A percentile compares a stretch with the other conserved stretches of the same genome.
phyloP scores from a whole-genome alignment of 2,113 vertebrate genomes.

The Cromileptes altivelis region DNA sequence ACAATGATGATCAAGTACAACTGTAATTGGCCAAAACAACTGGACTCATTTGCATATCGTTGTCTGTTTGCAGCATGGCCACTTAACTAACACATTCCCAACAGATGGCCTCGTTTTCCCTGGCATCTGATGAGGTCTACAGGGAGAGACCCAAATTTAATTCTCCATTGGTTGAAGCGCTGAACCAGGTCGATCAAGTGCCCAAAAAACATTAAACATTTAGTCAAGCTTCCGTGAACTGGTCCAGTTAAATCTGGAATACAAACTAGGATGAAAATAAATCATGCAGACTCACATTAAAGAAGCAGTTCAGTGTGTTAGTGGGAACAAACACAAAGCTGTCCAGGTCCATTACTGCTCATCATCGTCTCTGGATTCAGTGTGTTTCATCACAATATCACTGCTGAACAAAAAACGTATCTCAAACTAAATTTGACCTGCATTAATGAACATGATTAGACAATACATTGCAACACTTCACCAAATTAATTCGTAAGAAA shows the following conservation, averaged over 20 bases:
- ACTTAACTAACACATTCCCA: constrained; percentile 43
- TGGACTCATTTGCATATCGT: constrained; percentile 22
- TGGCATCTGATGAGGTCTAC: constrained; percentile 58
- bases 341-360: not conserved
- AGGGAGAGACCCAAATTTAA: constrained; percentile 65
- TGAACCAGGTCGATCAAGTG: constrained; percentile 66
- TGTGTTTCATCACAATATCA: not conserved
- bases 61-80: constrained; percentile 20
- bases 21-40: constrained; percentile 21
- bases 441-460: not conserved
- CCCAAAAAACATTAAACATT: constrained; percentile 49
- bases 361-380: not conserved
- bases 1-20: not conserved
- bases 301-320: constrained; percentile 33
- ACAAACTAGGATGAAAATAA: constrained; percentile 19
- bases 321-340: not conserved
- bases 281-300: constrained; percentile 11
- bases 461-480: not conserved
- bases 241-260: constrained; percentile 46
- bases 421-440: not conserved
- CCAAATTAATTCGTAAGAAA: not conserved
- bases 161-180: constrained; percentile 69
- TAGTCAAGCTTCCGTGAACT: constrained; percentile 52
- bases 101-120: constrained; percentile 70
- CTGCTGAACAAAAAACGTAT: not conserved